Percentiles rank a stretch among this genome's conserved stretches.
phyloP scores from a whole-genome alignment of 2,888 invertebrate genomes.

The Cantharis rufa region DNA sequence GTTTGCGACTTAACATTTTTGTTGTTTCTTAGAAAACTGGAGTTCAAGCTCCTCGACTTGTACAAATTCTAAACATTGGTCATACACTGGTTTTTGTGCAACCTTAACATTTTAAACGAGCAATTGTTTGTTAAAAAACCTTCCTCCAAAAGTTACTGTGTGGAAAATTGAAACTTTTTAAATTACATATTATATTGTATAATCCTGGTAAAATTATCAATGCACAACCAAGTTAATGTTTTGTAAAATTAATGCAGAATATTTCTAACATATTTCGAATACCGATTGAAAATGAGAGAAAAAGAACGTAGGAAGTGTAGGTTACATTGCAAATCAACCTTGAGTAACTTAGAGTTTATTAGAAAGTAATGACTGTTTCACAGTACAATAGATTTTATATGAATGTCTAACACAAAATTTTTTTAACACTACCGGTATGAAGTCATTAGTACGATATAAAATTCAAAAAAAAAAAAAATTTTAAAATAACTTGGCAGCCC shows the following conservation, averaged over 20 bases:
- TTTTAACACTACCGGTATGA: background rate
- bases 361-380: constrained; percentile 28
- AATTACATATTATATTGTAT: background rate
- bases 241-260: constrained; percentile 6
- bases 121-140: background rate
- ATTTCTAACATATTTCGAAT: constrained; percentile 4
- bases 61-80: background rate
- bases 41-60: background rate
- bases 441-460: background rate
- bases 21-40: background rate
- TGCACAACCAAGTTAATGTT: constrained; percentile 4
- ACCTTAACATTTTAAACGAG: background rate
- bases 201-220: background rate
- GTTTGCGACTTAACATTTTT: background rate
- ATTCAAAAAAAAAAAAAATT: background rate
- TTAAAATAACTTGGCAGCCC: background rate
- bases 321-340: constrained; percentile 19
- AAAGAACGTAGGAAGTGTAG: constrained; percentile 13
- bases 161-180: background rate
- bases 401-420: background rate
- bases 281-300: background rate
- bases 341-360: constrained; percentile 16
- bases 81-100: background rate
- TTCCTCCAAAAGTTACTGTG: background rate
- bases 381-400: constrained; percentile 11